phyloP scores from a whole-genome alignment of 1,140 invertebrate species.

The Drosophila biarmipes region DNA sequence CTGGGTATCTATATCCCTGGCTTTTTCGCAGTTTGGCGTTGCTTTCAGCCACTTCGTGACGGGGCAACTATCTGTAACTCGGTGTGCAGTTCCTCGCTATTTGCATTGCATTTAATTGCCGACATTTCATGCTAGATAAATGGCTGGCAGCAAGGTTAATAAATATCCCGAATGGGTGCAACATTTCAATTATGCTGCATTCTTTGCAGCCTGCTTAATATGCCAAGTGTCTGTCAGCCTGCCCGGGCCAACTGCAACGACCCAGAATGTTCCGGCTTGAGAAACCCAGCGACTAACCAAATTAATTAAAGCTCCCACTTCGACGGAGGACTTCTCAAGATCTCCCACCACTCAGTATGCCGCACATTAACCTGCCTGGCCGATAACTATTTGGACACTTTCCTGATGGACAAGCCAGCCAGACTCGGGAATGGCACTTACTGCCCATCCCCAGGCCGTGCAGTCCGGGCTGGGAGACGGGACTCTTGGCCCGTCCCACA shows the following conservation, averaged over 20 bases:
- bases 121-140: conserved; percentile 76
- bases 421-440: conserved; percentile 3
- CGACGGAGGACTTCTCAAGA: conserved; percentile 4
- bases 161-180: conserved; percentile 46
- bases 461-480: conserved; percentile 2
- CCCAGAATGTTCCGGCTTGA: conserved; percentile 46
- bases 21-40: conserved; percentile 21
- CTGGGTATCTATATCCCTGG: conserved; percentile 6
- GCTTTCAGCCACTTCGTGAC: conserved; percentile 61
- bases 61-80: conserved; percentile 51
- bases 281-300: neutral
- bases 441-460: too few species aligned
- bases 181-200: conserved; percentile 55
- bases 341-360: conserved; percentile 4
- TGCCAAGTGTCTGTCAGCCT: conserved; percentile 34
- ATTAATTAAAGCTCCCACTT: conserved; percentile 37
- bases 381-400: conserved; percentile 42
- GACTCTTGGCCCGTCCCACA: conserved; percentile 25
- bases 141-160: conserved; percentile 64
- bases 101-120: conserved; percentile 79
- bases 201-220: conserved; percentile 28
- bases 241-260: conserved; percentile 19
- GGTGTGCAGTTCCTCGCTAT: conserved; percentile 49
- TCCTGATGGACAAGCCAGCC: conserved; percentile 28
- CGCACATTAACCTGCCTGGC: conserved; percentile 22